Evolutionary conservation across 2,797 vertebrate species (phyloP).

Genomic region (Alectoris magna): DNA sequence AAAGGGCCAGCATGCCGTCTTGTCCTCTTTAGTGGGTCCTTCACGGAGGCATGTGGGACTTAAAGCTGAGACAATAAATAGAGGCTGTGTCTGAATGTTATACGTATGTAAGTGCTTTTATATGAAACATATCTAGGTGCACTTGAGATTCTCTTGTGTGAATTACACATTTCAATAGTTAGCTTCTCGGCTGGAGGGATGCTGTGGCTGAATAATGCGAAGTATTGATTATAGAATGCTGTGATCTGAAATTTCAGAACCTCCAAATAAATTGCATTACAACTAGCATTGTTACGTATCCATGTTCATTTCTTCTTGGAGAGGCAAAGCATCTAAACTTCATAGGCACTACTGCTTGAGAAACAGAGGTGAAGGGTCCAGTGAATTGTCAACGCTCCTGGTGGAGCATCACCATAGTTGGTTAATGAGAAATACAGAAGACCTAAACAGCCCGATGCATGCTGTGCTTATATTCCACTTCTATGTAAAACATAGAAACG

Average conservation of each 20-base stretch:
- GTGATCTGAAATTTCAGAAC: slow-evolving; percentile 56
- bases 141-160: slow-evolving; percentile 8
- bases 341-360: neutral
- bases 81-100: slow-evolving; percentile 15
- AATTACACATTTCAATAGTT: slow-evolving; percentile 3
- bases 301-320: neutral
- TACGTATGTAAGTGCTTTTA: slow-evolving; percentile 28
- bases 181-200: slow-evolving; percentile 11
- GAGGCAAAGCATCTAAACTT: neutral
- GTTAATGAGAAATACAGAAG: neutral
- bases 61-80: slow-evolving; percentile 57
- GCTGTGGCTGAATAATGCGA: neutral
- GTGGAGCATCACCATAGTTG: neutral
- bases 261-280: slow-evolving; percentile 42
- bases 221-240: slow-evolving; percentile 55
- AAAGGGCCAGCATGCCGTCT: slow-evolving; percentile 75
- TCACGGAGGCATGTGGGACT: neutral
- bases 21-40: slow-evolving; percentile 55
- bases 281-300: neutral
- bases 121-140: slow-evolving; percentile 26
- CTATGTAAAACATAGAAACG: neutral
- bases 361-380: neutral
- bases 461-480: neutral
- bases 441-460: neutral
- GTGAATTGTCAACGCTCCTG: neutral